Base-by-base conservation (phyloP, 2,113 vertebrate species). In the Mastomys natalensis region DNA sequence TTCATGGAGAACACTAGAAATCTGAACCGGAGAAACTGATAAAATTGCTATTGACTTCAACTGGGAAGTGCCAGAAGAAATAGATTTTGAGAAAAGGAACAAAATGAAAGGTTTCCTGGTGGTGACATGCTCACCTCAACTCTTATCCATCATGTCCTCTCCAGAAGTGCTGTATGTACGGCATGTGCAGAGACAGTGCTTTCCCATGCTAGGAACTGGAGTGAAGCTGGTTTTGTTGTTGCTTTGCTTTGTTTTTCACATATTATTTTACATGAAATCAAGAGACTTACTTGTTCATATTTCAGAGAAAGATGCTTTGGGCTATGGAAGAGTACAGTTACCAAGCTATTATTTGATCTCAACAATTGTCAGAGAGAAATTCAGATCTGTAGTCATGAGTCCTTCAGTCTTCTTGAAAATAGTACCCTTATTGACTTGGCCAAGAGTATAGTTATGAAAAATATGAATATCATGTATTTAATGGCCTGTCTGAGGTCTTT, bases 361-460 rank as follows among this genome's bases (percentile, higher is more conserved):
- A 80, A 15, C 3, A 43, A 5, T 74, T 15, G 17, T 1, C n/a
- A 82, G 26, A 40, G 21, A 43, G 8, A 89, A 72, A 60, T 51
- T 26, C 24, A 10, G 8, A 66, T 26, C 37, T 85, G 3, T 17
- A n/a, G 2, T 24, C 17, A 15, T n/a, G 22, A 15, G 5, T 84
- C 72, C 62, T 95, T 7, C 31, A 34, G n/a, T 68, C 2, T 97
- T 82, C 37, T 45, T 81, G 21, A 37, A 96, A 94, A 17, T n/a
- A 82, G 90, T 1, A 37, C 11, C 12, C 10, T 58, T 10, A 22
- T 21, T 16, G 1, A 13, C 21, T 90, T 1, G 0, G 7, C 34
- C 37, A 12, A 76, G 72, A 80, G 2, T 0, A 9, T 37, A 73
- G 9, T 17, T 64, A 43, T 64, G 43, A 53, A 90, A 58, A 80